Evolutionary conservation across 2,888 invertebrate genomes (phyloP), one percentile per base, ranked within the genome.

Genomic region (Tridacna gigas): DNA sequence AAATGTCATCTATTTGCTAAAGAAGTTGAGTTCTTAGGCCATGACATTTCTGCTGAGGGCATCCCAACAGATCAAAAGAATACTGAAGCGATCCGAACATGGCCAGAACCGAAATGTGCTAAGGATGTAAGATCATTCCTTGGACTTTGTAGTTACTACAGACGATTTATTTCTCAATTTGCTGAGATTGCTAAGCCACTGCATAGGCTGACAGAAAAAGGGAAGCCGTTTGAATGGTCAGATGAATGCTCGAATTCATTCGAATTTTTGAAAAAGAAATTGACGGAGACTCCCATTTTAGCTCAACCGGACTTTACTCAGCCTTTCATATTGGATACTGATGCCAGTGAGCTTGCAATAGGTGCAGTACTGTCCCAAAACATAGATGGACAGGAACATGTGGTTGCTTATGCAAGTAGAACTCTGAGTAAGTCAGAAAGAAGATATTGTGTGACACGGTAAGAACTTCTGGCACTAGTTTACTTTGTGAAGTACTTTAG

Each of bases 391-490:
- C 12, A 71, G 7, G 84, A 84, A 26, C 9, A 67, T 20, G 81
- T 79, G 25, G 79, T 84, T n/a, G 84, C 84, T 3, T 82, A 84
- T 26, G 79, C 82, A 77, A 82, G 79, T 60, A 82, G 82, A 60
- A 48, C 82, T 9, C 75, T 81, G 79, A 84, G 74, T 48, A 13
- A 5, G 4, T 74, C 78, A 51, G 84, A 84, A 60, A 26, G 65
- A 25, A 47, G 76, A 22, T 84, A 84, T 25, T 84, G 82, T 61
- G 67, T 79, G 0, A 84, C 79, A 0, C 61, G 84, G 28, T 79
- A 84, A 67, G 81, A 84, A 56, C 37, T 84, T 25, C 65, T 84
- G n/a, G 84, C 79, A 1, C 81, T 84, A 22, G 61, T 81, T 0
- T 47, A 13, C 0, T 75, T 76, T 5, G 20, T 77, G 11, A 74